phyloP scores from a whole-genome alignment of 2,888 invertebrate species.

The Erynnis tages region DNA sequence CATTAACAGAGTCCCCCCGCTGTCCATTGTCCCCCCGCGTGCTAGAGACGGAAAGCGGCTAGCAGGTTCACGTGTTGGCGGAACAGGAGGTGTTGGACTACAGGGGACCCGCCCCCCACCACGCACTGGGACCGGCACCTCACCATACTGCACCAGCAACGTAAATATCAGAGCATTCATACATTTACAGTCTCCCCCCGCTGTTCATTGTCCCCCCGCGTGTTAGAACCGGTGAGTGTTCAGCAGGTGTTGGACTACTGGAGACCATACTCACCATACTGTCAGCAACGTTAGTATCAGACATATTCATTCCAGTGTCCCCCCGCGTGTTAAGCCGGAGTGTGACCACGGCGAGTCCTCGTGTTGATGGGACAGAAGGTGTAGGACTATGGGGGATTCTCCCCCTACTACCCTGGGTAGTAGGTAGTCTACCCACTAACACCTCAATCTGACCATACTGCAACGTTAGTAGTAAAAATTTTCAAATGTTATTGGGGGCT shows the following conservation, averaged over 20 bases:
- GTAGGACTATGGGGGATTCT: no score
- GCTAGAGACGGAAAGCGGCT: slow-evolving; percentile 85
- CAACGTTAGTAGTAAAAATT: background rate
- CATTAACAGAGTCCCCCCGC: no score
- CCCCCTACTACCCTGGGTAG: no score
- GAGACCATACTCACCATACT: slow-evolving; percentile 88
- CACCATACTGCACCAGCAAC: slow-evolving; percentile 75
- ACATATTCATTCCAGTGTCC: slow-evolving; percentile 80
- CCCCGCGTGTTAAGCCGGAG: slow-evolving; percentile 91
- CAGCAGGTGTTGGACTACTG: slow-evolving; percentile 90
- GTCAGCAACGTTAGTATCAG: slow-evolving; percentile 59
- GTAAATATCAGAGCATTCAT: slow-evolving; percentile 35
- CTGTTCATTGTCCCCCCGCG: slow-evolving; percentile 91
- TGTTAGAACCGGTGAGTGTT: slow-evolving; percentile 85
- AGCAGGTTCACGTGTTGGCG: slow-evolving; percentile 86
- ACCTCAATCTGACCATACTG: no score
- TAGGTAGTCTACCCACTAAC: no score
- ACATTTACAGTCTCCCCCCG: no score
- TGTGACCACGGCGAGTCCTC: no score
- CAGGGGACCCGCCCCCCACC: slow-evolving; percentile 93
- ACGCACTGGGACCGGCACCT: slow-evolving; percentile 96
- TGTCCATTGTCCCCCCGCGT: slow-evolving; percentile 92
- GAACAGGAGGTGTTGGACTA: slow-evolving; percentile 86
- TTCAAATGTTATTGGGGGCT: no score
- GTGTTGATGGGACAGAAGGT: no score